Evolutionary conservation across 2,113 vertebrate species (phyloP).

Genomic region (Apeltes quadracus): DNA sequence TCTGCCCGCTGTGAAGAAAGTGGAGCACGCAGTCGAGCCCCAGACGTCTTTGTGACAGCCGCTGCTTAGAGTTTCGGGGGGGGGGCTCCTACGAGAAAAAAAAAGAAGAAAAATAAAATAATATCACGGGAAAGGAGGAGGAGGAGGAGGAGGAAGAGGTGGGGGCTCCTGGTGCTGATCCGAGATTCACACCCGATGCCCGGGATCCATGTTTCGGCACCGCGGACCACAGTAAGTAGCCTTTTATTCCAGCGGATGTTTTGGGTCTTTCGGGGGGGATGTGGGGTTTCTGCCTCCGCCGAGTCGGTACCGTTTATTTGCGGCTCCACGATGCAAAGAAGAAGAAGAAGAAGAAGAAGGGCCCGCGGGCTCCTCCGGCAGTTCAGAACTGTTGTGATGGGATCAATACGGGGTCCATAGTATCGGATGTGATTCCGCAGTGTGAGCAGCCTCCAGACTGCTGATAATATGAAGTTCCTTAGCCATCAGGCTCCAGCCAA

Average conservation of each 20-base stretch:
- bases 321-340: slow-evolving; percentile 56
- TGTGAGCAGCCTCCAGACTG: slow-evolving; percentile 25
- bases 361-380: slow-evolving; percentile 55
- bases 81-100: slow-evolving; percentile 63
- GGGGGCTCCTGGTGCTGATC: slow-evolving; percentile 55
- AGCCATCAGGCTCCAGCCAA: background rate
- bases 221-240: slow-evolving; percentile 70
- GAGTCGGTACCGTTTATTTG: slow-evolving; percentile 67
- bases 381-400: slow-evolving; percentile 54
- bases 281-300: slow-evolving; percentile 36
- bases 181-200: slow-evolving; percentile 62
- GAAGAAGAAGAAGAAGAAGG: slow-evolving; percentile 58
- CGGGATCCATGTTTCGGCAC: slow-evolving; percentile 64
- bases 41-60: slow-evolving; percentile 71
- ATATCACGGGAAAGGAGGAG: background rate
- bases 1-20: slow-evolving; percentile 60
- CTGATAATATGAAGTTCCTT: slow-evolving; percentile 41
- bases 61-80: slow-evolving; percentile 63
- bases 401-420: slow-evolving; percentile 42
- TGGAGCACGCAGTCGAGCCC: slow-evolving; percentile 71
- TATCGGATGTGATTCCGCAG: slow-evolving; percentile 2
- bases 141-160: background rate
- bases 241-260: slow-evolving; percentile 44
- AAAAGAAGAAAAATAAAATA: background rate
- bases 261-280: slow-evolving; percentile 45